These are phyloP conservation scores for Dysmachus trigonus DNA, from an alignment of 2,888 invertebrate species.

Conservation along the genomic window DNA sequence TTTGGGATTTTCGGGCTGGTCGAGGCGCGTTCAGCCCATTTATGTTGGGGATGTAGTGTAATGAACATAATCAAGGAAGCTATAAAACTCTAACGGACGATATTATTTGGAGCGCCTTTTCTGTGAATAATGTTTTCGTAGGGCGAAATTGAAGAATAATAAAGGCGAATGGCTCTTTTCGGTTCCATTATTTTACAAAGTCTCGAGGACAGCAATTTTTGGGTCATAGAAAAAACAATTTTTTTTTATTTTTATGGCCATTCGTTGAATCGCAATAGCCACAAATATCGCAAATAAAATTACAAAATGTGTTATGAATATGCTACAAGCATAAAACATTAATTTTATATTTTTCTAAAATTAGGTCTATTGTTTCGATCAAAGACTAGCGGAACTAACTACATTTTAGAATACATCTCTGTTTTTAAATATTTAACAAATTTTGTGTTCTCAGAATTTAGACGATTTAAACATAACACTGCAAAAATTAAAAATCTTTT, in stretches of 20 bases:
- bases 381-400: neutral
- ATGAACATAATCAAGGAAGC: conserved; percentile 49
- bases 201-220: neutral
- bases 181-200: conserved; percentile 21
- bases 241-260: neutral
- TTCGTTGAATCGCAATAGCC: neutral
- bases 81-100: conserved; percentile 42
- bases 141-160: conserved; percentile 24
- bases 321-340: neutral
- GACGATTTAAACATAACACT: no score
- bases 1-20: conserved; percentile 45
- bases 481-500: no score
- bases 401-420: neutral
- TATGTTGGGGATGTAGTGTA: conserved; percentile 42
- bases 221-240: neutral
- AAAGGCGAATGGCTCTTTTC: conserved; percentile 19
- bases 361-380: neutral
- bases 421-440: neutral
- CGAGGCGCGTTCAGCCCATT: conserved; percentile 15
- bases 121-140: conserved; percentile 19
- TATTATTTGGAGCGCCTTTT: conserved; percentile 28
- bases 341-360: neutral
- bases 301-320: neutral
- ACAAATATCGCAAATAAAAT: neutral
- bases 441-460: neutral